These are phyloP conservation scores for Synaphobranchus kaupii DNA, from an alignment of 2,797 vertebrate species.

Conservation along the genomic window DNA sequence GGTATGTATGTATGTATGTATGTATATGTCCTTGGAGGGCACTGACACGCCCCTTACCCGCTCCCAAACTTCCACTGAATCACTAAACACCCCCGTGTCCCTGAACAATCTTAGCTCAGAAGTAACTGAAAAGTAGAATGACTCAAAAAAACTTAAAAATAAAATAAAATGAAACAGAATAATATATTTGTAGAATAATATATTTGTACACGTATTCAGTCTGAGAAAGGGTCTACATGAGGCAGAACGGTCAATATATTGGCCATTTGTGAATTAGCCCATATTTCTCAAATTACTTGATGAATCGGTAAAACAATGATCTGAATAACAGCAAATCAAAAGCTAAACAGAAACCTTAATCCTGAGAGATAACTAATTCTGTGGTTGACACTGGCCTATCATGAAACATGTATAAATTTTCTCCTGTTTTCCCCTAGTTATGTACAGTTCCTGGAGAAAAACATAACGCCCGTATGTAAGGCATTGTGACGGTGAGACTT, in stretches of 20 bases:
- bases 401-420: background rate
- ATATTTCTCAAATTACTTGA: slow-evolving; percentile 27
- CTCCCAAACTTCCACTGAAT: slow-evolving; percentile 39
- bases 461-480: slow-evolving; percentile 10
- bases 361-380: slow-evolving; percentile 26
- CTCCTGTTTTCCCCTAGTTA: background rate
- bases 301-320: slow-evolving; percentile 10
- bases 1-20: slow-evolving; percentile 58
- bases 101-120: slow-evolving; percentile 44
- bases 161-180: slow-evolving; percentile 38
- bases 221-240: slow-evolving; percentile 29
- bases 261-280: slow-evolving; percentile 35
- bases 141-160: slow-evolving; percentile 40
- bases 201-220: slow-evolving; percentile 32
- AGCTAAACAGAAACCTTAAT: slow-evolving; percentile 11
- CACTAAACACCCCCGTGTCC: slow-evolving; percentile 42
- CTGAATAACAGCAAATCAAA: slow-evolving; percentile 26
- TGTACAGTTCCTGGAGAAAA: background rate
- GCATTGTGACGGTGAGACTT: slow-evolving; percentile 13
- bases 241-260: slow-evolving; percentile 42
- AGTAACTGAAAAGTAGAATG: slow-evolving; percentile 52
- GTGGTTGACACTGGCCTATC: slow-evolving; percentile 8
- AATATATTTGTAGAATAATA: slow-evolving; percentile 28
- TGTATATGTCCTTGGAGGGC: slow-evolving; percentile 43
- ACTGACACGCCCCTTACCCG: background rate